These are phyloP conservation scores for Hippocampus abdominalis DNA, from an alignment of 2,113 vertebrate genomes.

Conservation along the genomic window DNA sequence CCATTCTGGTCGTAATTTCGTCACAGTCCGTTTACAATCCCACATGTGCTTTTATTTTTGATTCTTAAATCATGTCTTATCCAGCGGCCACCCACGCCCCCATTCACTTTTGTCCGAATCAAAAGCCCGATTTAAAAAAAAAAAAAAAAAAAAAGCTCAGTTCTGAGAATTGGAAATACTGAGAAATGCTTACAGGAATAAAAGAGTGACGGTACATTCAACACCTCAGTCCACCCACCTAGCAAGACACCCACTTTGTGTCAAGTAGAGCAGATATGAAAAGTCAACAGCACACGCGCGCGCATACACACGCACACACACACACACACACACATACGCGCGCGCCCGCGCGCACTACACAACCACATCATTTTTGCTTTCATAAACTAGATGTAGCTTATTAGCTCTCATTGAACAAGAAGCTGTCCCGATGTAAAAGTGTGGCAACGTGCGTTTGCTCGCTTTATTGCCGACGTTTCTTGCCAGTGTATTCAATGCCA, in stretches of 20 bases:
- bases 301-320: background rate
- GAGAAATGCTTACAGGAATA: background rate
- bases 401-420: background rate
- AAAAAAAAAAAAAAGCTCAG: background rate
- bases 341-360: background rate
- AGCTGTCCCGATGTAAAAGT: background rate
- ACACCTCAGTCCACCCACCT: background rate
- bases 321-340: background rate
- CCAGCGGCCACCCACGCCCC: no score
- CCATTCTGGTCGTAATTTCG: background rate
- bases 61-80: no score
- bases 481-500: background rate
- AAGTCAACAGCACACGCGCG: background rate
- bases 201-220: background rate
- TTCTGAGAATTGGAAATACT: background rate
- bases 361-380: background rate
- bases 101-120: background rate
- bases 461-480: background rate
- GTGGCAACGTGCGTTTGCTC: background rate
- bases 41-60: background rate
- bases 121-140: background rate
- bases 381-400: background rate
- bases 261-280: constrained; percentile 3
- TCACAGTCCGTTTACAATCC: background rate
- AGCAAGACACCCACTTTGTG: background rate